Percentiles rank a stretch among this genome's conserved stretches.
phyloP scores from a whole-genome alignment of 2,888 invertebrate species.

The Tetranychus piercei region DNA sequence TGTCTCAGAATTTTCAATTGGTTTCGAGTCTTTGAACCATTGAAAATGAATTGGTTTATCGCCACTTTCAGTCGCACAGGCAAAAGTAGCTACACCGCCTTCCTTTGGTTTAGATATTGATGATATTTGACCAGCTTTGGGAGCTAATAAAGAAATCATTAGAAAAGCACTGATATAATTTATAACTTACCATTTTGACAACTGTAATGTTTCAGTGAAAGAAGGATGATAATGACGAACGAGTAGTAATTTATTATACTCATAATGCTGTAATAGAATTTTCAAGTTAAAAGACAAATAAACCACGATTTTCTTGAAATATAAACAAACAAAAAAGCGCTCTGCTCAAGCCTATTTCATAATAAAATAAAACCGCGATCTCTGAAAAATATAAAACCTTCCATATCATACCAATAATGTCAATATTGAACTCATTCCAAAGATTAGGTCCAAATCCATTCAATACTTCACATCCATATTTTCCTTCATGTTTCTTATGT shows the following conservation, averaged over 20 bases:
- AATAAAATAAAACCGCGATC: neutral
- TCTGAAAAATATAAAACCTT: neutral
- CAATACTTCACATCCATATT: neutral
- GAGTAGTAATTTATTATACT: neutral
- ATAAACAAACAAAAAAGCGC: neutral
- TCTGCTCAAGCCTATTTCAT: neutral
- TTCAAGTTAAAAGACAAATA: neutral
- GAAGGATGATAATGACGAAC: neutral
- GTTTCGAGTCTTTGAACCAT: constrained; percentile 31
- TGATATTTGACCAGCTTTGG: neutral
- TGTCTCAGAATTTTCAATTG: neutral
- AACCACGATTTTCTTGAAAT: neutral
- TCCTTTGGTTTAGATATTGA: neutral
- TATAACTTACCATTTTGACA: neutral
- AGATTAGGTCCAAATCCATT: neutral
- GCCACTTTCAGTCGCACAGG: constrained; percentile 27
- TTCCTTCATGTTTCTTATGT: neutral
- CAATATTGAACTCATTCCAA: neutral
- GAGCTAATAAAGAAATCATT: neutral
- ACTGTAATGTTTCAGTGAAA: neutral
- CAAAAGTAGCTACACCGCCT: neutral
- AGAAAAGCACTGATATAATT: neutral
- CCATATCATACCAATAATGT: neutral
- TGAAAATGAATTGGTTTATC: constrained; percentile 26
- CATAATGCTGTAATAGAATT: neutral